phyloP scores from a whole-genome alignment of 2,113 vertebrate species.

The Cercopithecus mona region DNA sequence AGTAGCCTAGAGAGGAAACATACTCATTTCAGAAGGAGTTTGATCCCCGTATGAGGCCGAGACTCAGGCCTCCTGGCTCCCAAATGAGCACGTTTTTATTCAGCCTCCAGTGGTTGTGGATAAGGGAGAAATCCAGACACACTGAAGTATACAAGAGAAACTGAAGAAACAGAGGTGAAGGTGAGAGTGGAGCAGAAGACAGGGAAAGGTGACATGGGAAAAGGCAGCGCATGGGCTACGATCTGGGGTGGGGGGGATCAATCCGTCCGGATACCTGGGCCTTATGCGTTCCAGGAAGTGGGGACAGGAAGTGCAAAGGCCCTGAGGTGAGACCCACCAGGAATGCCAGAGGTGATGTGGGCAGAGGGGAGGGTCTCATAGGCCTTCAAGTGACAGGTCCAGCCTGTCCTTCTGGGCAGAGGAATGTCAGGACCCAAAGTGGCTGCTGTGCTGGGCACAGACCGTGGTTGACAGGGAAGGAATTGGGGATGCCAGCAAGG shows the following conservation, averaged over 20 bases:
- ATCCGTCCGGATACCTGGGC: not conserved
- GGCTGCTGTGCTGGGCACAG: not conserved
- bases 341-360: not conserved
- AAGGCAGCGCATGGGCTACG: not conserved
- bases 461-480: not conserved
- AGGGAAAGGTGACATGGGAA: too few species aligned
- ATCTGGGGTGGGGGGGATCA: not conserved
- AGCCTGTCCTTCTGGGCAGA: not conserved
- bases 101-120: not conserved
- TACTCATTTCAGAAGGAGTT: not conserved
- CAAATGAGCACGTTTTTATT: fast-evolving
- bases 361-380: not conserved
- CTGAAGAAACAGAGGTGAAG: not conserved
- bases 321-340: not conserved
- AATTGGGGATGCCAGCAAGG: not conserved
- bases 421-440: not conserved
- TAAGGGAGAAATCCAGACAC: not conserved
- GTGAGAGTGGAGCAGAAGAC: not conserved
- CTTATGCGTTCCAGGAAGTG: not conserved
- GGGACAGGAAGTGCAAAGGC: not conserved
- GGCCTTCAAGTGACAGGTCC: not conserved
- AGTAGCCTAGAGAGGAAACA: not conserved
- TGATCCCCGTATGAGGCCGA: fast-evolving
- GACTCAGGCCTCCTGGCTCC: not conserved
- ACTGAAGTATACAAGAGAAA: fast-evolving